Base-by-base conservation (phyloP, 2,113 vertebrate species). In the Naja naja region DNA sequence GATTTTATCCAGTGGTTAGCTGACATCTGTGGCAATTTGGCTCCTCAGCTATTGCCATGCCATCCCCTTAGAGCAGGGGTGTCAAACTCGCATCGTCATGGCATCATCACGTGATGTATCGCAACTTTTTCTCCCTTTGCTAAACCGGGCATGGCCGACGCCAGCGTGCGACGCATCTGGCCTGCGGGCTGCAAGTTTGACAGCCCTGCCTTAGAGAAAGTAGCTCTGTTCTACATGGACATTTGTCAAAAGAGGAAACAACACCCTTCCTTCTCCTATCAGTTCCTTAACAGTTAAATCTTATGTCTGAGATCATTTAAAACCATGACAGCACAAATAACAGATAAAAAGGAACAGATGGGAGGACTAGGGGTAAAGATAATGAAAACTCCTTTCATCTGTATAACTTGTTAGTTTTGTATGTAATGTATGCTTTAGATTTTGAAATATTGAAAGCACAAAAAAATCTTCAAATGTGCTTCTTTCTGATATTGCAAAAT, bases 401-500 rank as follows among this genome's bases (percentile, higher is more conserved):
- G 55, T 45, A 10, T 85, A 92, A 89, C 27, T 95, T 94, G 14
- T 39, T 94, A 81, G 91, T 39, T 1, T 85, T 90, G 90, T 91
- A 58, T 92, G n/a, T 49, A 93, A 2, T 89, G 11, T 43, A 4
- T 5, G 0, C 89, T 94, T 12, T 23, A 39, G 16, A 23, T 93
- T 95, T 86, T 93, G 30, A 90, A 93, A 55, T 43, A 18, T 10
- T 16, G 22, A 60, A 88, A 81, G 60, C 60, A 23, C 11, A 60
- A 9, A 89, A 55, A 45, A 94, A 85, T 92, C 94, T 91, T 89
- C 91, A 85, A 49, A 34, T 23, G 3, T 45, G 89, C 18, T 90
- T 94, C 94, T 49, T 91, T 96, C 93, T 96, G 34, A 43, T 92
- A 93, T 81, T 93, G 69, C 92, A 91, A 93, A 60, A 90, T 47